Conservation (phyloP, 2,797 vertebrate genomes). For the Catharus ustulatus region DNA sequence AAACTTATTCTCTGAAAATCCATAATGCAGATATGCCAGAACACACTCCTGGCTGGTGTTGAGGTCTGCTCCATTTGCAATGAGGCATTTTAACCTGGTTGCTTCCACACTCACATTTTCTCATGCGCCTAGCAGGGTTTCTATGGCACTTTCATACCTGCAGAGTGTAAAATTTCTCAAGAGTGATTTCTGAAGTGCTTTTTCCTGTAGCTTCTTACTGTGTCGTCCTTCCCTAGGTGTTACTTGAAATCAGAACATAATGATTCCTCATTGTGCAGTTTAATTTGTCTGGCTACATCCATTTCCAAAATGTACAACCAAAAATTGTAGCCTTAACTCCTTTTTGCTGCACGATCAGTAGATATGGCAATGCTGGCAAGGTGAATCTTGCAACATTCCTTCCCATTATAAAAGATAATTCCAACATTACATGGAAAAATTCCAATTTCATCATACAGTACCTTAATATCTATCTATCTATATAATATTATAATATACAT, state of each 20-base stretch:
- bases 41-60: background rate
- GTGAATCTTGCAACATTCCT: background rate
- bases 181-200: constrained; percentile 16
- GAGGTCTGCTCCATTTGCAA: background rate
- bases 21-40: background rate
- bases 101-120: background rate
- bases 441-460: background rate
- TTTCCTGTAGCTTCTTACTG: background rate
- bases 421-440: background rate
- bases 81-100: background rate
- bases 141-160: background rate
- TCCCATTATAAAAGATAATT: background rate
- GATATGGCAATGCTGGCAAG: background rate
- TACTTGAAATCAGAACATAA: constrained; percentile 17
- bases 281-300: background rate
- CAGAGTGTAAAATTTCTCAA: constrained; percentile 26
- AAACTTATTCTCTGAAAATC: background rate
- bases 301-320: background rate
- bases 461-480: background rate
- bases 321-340: background rate
- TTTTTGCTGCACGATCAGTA: background rate
- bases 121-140: background rate
- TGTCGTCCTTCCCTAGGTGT: background rate
- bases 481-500: background rate
- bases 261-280: background rate